These are phyloP conservation scores for Cotesia glomerata DNA, from an alignment of 1,140 invertebrate species.

Conservation along the genomic window DNA sequence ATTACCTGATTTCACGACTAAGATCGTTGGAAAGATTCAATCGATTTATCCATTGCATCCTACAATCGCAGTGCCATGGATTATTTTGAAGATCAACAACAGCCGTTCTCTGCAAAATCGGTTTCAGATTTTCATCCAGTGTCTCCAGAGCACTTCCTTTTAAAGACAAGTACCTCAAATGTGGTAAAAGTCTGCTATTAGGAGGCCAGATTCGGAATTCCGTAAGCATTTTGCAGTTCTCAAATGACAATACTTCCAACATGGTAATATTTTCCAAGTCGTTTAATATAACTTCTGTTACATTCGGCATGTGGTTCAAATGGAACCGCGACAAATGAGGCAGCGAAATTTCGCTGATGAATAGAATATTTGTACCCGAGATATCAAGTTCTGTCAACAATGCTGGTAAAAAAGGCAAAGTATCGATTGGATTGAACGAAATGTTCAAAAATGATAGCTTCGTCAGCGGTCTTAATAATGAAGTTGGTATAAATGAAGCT, in stretches of 20 bases:
- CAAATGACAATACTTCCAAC: conserved; percentile 48
- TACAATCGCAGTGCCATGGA: conserved; percentile 61
- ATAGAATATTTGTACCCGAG: conserved; percentile 48
- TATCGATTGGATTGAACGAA: conserved; percentile 52
- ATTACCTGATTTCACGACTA: conserved; percentile 53
- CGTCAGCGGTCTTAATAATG: conserved; percentile 47
- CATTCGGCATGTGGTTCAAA: conserved; percentile 50
- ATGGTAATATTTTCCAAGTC: conserved; percentile 54
- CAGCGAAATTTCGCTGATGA: conserved; percentile 41
- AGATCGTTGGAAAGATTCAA: conserved; percentile 45
- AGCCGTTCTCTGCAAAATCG: conserved; percentile 49
- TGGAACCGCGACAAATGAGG: conserved; percentile 45
- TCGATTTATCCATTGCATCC: conserved; percentile 54
- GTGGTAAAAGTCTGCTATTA: conserved; percentile 41
- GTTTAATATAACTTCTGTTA: conserved; percentile 48
- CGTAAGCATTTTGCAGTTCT: conserved; percentile 40
- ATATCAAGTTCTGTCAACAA: conserved; percentile 50
- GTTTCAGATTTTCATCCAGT: conserved; percentile 41
- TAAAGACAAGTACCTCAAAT: conserved; percentile 48
- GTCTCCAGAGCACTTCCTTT: conserved; percentile 46
- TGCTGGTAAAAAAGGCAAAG: conserved; percentile 47
- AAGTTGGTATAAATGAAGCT: conserved; percentile 41
- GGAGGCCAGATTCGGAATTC: conserved; percentile 44
- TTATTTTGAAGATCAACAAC: conserved; percentile 56
- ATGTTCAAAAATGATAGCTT: conserved; percentile 52